Percentiles rank a stretch among this genome's conserved stretches.
These are phyloP conservation scores for Dipodomys ordii DNA, from an alignment of 2,113 vertebrate species.

Conservation along the genomic window DNA sequence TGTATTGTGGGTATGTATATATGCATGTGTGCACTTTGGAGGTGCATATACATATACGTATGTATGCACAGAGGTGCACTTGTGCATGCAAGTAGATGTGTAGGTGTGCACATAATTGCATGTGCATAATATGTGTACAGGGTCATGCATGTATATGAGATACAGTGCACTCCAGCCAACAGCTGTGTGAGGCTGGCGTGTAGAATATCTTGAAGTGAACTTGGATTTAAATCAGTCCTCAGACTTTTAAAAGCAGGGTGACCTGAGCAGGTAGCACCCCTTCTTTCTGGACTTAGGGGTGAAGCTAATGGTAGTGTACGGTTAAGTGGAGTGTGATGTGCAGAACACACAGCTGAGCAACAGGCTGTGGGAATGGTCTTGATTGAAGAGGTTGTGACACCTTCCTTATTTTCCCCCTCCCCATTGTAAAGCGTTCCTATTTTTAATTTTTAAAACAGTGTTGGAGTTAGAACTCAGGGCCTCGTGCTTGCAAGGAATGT, in stretches of 20 bases:
- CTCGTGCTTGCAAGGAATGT: no score
- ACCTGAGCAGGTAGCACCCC: not conserved
- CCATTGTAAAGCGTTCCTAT: not conserved
- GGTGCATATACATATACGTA: no score
- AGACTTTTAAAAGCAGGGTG: not conserved
- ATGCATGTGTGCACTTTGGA: no score
- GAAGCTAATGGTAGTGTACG: not conserved
- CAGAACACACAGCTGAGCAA: fast-evolving
- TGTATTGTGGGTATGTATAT: not conserved
- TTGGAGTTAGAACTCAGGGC: no score
- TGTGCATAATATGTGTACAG: no score
- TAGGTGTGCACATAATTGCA: no score
- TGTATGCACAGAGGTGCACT: no score
- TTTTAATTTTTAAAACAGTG: no score
- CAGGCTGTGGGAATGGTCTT: not conserved
- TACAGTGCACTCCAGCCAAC: not conserved
- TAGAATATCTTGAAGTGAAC: not conserved
- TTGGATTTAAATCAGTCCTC: not conserved
- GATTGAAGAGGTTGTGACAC: not conserved
- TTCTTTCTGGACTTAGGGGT: not conserved
- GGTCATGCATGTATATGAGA: not conserved
- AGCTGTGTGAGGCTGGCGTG: not conserved
- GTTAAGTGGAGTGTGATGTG: fast-evolving
- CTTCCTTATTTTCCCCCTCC: not conserved
- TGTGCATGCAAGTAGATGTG: no score